Evolutionary conservation across 2,888 invertebrate genomes (phyloP).

Genomic region (Spodoptera exigua): DNA sequence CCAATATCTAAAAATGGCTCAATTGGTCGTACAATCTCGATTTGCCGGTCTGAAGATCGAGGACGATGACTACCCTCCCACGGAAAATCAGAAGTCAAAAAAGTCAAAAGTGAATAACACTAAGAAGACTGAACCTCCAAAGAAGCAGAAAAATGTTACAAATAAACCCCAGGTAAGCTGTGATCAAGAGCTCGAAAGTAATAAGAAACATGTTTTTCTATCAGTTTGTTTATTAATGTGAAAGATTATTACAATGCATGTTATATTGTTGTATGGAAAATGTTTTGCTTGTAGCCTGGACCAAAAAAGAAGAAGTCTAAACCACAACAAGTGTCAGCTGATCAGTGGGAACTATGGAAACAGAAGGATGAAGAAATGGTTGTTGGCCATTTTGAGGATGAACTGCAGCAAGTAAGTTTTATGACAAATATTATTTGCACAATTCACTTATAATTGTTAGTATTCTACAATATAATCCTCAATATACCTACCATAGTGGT

Average conservation of each 20-base stretch:
- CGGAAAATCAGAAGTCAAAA: conserved; percentile 77
- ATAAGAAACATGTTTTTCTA: too few relatives aligned
- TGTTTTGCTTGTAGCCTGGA: conserved; percentile 56
- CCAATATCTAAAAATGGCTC: conserved; percentile 85
- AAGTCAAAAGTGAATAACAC: conserved; percentile 72
- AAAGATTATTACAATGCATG: too few relatives aligned
- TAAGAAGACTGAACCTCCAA: conserved; percentile 78
- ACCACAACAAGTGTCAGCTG: conserved; percentile 78
- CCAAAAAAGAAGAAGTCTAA: conserved; percentile 86
- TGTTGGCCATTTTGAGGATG: conserved; percentile 89
- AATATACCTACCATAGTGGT: too few relatives aligned
- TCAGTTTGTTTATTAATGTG: too few relatives aligned
- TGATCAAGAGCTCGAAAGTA: too few relatives aligned
- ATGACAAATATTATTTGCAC: too few relatives aligned
- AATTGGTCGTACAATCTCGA: conserved; percentile 91
- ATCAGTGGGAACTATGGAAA: conserved; percentile 93
- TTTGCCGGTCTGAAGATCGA: conserved; percentile 93
- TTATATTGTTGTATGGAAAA: conserved; percentile 13
- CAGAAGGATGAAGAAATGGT: conserved; percentile 92
- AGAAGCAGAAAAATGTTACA: conserved; percentile 71
- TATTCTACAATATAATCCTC: too few relatives aligned
- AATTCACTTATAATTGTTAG: too few relatives aligned
- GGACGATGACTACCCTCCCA: conserved; percentile 90
- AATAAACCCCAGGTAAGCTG: conserved; percentile 72
- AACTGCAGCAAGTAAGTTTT: conserved; percentile 90